A percentile compares a stretch with the other conserved stretches of the same genome.
These are phyloP conservation scores for Callinectes sapidus DNA, from an alignment of 2,888 invertebrate genomes.

Conservation along the genomic window DNA sequence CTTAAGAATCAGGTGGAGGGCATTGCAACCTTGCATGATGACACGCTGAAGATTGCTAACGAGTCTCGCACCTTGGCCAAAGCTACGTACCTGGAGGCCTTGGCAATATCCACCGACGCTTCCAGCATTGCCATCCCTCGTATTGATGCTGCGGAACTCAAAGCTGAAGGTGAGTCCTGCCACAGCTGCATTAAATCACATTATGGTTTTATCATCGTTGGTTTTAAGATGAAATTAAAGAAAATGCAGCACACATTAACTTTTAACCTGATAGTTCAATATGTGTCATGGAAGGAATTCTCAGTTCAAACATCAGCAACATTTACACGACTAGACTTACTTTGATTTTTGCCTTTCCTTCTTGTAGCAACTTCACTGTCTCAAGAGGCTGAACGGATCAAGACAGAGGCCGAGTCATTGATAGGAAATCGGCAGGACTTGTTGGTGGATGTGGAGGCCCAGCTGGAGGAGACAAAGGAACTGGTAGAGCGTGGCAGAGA, in stretches of 20 bases:
- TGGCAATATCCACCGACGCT: constrained; percentile 69
- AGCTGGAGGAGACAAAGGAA: constrained; percentile 78
- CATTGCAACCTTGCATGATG: constrained; percentile 54
- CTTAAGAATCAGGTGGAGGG: constrained; percentile 58
- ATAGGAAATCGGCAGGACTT: constrained; percentile 80
- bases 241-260: too few relatives aligned
- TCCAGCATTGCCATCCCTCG: constrained; percentile 66
- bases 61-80: constrained; percentile 61
- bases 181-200: neutral
- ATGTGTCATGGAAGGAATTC: neutral
- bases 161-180: constrained; percentile 47
- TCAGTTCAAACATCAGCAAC: neutral
- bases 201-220: too few relatives aligned
- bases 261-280: too few relatives aligned
- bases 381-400: constrained; percentile 77
- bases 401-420: constrained; percentile 82
- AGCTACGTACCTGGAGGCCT: constrained; percentile 60
- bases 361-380: constrained; percentile 56
- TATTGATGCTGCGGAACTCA: constrained; percentile 61
- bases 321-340: neutral
- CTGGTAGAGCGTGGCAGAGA: constrained; percentile 79
- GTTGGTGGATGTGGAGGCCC: constrained; percentile 80
- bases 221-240: too few relatives aligned
- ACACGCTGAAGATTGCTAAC: constrained; percentile 60
- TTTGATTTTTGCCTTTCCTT: neutral